A percentile compares a stretch with the other conserved stretches of the same genome.
These are phyloP conservation scores for Machaerirhynchus nigripectus DNA, from an alignment of 2,113 vertebrate species.

Conservation along the genomic window DNA sequence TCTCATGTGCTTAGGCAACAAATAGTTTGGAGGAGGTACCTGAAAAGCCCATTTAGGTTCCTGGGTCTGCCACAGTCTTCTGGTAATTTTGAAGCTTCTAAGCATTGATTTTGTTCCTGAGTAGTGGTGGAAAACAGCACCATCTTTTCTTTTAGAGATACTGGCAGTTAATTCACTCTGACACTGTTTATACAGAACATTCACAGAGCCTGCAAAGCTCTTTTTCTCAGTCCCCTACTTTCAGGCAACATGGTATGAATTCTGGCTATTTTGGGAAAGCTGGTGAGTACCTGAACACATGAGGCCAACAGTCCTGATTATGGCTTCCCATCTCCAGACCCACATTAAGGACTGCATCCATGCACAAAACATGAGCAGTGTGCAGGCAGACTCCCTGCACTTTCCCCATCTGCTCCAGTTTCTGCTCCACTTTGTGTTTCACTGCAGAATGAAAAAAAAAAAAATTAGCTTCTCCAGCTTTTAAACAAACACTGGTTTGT, in stretches of 20 bases:
- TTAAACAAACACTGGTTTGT: not conserved
- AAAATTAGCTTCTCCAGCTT: not conserved
- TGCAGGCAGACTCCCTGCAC: constrained; percentile 83
- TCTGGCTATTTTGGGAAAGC: not conserved
- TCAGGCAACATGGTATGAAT: not conserved
- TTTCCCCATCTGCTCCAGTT: constrained; percentile 88
- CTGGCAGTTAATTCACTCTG: not conserved
- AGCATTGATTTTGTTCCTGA: not conserved
- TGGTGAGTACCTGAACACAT: constrained; percentile 82
- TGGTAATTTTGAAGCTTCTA: not conserved
- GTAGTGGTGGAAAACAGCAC: not conserved
- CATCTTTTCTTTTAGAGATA: not conserved
- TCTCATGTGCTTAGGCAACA: not conserved
- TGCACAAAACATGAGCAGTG: constrained; percentile 88
- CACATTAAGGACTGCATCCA: constrained; percentile 90
- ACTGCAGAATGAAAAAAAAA: constrained; percentile 64
- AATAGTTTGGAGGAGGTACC: not conserved
- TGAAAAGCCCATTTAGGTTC: not conserved
- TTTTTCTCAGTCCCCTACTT: not conserved
- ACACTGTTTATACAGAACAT: not conserved
- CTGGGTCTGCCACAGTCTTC: not conserved
- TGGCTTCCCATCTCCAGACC: constrained; percentile 92
- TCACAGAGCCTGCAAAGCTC: not conserved
- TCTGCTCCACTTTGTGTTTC: constrained; percentile 87
- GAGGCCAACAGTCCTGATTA: constrained; percentile 90